Percentiles rank a stretch among this genome's conserved stretches.
These are phyloP conservation scores for Sula dactylatra DNA, from an alignment of 2,113 vertebrate genomes.

Conservation along the genomic window DNA sequence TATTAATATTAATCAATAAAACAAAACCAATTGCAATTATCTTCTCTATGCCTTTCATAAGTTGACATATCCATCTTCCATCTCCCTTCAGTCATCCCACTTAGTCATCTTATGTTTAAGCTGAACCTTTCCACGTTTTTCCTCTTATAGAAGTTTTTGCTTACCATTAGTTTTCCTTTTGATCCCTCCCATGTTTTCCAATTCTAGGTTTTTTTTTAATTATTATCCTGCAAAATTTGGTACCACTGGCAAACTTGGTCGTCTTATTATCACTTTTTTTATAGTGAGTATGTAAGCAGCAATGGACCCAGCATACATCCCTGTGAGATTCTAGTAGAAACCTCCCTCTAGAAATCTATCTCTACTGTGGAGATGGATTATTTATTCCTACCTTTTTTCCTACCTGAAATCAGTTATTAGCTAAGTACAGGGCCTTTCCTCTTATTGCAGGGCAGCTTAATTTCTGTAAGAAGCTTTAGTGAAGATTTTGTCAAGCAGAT, in stretches of 20 bases:
- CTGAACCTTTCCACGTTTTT: neutral
- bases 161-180: neutral
- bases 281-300: neutral
- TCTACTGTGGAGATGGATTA: neutral
- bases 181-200: neutral
- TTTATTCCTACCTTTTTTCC: neutral
- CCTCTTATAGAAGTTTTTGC: neutral
- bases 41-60: neutral
- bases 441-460: neutral
- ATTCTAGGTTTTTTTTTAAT: neutral
- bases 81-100: neutral
- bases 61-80: neutral
- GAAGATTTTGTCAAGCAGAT: neutral
- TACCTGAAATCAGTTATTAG: neutral
- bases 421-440: neutral
- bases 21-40: neutral
- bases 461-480: neutral
- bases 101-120: neutral
- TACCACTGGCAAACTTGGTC: neutral
- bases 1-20: neutral
- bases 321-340: neutral
- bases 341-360: too few species aligned
- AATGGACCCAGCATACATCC: neutral
- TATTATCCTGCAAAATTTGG: neutral
- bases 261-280: neutral